Evolutionary conservation across 2,888 invertebrate species (phyloP).

Genomic region (Melinaea marsaeus): DNA sequence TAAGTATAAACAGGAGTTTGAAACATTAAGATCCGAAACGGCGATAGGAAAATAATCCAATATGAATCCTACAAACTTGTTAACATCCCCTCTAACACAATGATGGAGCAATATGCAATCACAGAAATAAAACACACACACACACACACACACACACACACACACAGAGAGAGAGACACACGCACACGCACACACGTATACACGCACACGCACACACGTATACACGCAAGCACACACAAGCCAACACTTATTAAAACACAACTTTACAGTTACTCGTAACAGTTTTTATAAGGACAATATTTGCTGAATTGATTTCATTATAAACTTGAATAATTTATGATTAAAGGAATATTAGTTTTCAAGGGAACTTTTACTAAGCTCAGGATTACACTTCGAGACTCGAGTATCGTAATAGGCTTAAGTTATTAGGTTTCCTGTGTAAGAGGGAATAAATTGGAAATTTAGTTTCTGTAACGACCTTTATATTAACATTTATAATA

Average conservation of each 20-base stretch:
- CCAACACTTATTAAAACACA: no score
- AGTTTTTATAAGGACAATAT: no score
- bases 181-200: no score
- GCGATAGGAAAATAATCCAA: constrained; percentile 6
- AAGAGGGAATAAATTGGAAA: constrained; percentile 3
- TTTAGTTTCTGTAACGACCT: background rate
- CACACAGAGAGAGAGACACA: no score
- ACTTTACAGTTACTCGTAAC: no score
- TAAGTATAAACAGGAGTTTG: no score
- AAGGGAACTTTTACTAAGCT: constrained; percentile 7
- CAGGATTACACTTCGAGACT: constrained; percentile 9
- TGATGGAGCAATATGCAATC: constrained; percentile 60
- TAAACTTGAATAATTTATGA: background rate
- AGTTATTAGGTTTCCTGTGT: constrained; percentile 16
- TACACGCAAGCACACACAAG: no score
- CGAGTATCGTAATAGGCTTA: constrained; percentile 18
- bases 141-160: constrained; percentile 4
- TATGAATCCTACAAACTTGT: constrained; percentile 22
- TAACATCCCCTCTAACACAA: constrained; percentile 52
- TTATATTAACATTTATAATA: background rate
- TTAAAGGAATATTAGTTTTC: background rate
- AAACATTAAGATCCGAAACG: no score
- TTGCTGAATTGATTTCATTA: no score
- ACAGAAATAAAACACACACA: constrained; percentile 14
- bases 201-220: no score